A percentile compares a stretch with the other conserved stretches of the same genome.
These are phyloP conservation scores for Rhabdornis inornatus DNA, from an alignment of 2,113 vertebrate genomes.

Conservation along the genomic window DNA sequence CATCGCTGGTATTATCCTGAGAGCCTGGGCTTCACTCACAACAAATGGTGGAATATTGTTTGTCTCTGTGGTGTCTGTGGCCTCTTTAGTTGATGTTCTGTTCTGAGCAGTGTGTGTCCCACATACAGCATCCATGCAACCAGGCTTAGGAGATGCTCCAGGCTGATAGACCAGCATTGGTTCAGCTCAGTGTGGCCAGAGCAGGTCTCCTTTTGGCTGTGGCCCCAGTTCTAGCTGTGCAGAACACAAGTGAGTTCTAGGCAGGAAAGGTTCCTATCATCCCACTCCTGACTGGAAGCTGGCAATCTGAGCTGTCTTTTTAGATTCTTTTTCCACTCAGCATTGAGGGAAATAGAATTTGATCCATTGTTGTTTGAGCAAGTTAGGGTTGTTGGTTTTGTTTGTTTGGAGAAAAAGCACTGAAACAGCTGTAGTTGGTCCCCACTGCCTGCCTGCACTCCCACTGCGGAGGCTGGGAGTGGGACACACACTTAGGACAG, in stretches of 20 bases:
- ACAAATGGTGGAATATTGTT: not conserved
- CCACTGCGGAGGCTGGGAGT: not conserved
- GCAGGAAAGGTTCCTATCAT: not conserved
- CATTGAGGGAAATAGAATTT: conserved; percentile 20
- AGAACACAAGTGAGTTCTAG: not conserved
- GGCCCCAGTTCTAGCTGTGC: not conserved
- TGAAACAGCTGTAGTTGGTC: not conserved
- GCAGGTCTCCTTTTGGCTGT: not conserved
- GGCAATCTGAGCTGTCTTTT: not conserved
- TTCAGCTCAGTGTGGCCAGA: not conserved
- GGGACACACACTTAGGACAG: not conserved
- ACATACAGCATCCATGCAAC: not conserved
- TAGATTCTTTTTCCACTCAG: not conserved
- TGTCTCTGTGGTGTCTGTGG: conserved; percentile 26
- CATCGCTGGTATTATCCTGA: not conserved
- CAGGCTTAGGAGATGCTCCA: not conserved
- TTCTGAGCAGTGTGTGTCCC: conserved; percentile 17
- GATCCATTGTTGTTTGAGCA: not conserved
- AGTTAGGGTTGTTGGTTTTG: not conserved
- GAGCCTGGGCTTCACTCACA: not conserved
- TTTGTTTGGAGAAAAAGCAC: conserved; percentile 45
- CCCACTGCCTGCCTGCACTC: not conserved
- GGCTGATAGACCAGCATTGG: not conserved
- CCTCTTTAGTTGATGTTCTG: conserved; percentile 12
- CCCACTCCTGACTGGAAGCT: not conserved